Evolutionary conservation across 2,888 invertebrate species (phyloP).

Genomic region (Tigriopus californicus): DNA sequence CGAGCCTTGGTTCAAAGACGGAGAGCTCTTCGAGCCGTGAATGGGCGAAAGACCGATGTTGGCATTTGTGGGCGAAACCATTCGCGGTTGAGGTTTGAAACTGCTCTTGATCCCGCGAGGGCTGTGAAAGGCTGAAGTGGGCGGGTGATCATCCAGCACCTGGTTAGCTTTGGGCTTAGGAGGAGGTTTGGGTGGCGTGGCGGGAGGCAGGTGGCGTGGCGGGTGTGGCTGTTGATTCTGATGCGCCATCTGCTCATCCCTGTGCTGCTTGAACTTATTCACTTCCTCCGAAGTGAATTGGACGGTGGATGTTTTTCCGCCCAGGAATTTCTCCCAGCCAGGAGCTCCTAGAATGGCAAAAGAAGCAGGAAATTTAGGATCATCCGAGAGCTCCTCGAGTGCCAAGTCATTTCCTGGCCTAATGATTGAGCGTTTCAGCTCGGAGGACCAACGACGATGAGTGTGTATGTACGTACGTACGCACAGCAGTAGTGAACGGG

Average conservation of each 20-base stretch:
- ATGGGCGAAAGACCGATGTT: neutral
- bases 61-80: neutral
- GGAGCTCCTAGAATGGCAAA: neutral
- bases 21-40: neutral
- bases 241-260: neutral
- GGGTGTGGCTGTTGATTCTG: neutral
- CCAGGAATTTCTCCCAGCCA: constrained; percentile 9
- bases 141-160: too few species aligned
- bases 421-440: too few species aligned
- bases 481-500: too few species aligned
- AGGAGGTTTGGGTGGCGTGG: neutral
- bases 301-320: constrained; percentile 2
- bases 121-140: neutral
- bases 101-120: neutral
- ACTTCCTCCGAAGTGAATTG: constrained; percentile 5
- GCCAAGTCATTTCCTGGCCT: too few species aligned
- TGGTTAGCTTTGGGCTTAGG: neutral
- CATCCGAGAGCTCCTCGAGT: too few species aligned
- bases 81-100: neutral
- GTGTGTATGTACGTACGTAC: too few species aligned
- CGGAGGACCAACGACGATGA: too few species aligned
- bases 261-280: neutral
- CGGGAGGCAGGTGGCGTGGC: too few species aligned
- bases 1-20: neutral
- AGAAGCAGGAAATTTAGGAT: too few species aligned